Evolutionary conservation across 2,888 invertebrate species (phyloP).

Genomic region (Parnassius mnemosyne): DNA sequence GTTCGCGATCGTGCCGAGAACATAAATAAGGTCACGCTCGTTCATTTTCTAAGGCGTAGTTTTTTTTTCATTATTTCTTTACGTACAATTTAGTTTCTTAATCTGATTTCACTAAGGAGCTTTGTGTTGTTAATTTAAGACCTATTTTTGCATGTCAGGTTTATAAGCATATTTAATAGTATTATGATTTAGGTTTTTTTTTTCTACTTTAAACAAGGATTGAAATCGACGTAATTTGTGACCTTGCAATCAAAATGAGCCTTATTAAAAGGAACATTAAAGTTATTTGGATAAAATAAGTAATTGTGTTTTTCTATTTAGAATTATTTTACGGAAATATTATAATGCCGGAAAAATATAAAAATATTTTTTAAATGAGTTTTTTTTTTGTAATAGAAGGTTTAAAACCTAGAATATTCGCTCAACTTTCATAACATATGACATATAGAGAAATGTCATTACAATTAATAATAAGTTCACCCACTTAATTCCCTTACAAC

Average conservation of each 20-base stretch:
- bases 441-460: no score
- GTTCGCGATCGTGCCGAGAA: slow-evolving; percentile 25
- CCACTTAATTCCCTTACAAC: no score
- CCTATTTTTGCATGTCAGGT: neutral
- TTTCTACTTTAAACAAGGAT: neutral
- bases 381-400: no score
- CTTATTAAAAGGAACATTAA: neutral
- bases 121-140: slow-evolving; percentile 6
- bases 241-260: neutral
- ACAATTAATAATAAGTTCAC: no score
- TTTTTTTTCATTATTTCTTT: slow-evolving; percentile 18
- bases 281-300: no score
- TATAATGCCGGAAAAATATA: no score
- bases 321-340: no score
- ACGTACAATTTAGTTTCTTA: slow-evolving; percentile 10
- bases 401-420: no score
- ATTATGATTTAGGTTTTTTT: slow-evolving; percentile 4
- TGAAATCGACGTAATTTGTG: neutral
- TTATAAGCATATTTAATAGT: slow-evolving; percentile 3
- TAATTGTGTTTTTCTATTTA: no score
- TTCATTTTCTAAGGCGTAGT: slow-evolving; percentile 18
- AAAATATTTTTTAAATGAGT: no score
- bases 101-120: slow-evolving; percentile 14
- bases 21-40: slow-evolving; percentile 24
- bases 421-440: no score